Percentiles rank a stretch among this genome's conserved stretches.
These are phyloP conservation scores for Myrmecobius fasciatus DNA, from an alignment of 2,113 vertebrate species.

Conservation along the genomic window DNA sequence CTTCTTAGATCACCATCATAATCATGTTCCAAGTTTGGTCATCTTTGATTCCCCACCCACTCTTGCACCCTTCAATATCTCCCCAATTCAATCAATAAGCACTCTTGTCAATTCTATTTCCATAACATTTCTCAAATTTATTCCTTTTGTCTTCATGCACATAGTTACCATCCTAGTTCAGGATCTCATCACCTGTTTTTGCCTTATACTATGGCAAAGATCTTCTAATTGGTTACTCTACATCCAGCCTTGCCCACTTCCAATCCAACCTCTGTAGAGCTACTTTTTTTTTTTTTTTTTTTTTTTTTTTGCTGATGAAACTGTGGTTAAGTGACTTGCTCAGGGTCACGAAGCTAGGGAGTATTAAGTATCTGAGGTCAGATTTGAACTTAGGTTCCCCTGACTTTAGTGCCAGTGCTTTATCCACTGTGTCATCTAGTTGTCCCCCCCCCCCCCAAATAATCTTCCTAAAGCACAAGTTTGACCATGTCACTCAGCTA, in stretches of 20 bases:
- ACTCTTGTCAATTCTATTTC: background rate
- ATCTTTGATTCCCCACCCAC: background rate
- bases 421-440: too few species aligned
- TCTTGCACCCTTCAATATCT: too few species aligned
- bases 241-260: background rate
- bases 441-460: background rate
- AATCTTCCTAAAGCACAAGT: background rate
- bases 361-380: too few species aligned
- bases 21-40: background rate
- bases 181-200: background rate
- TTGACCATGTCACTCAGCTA: background rate
- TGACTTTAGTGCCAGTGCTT: too few species aligned
- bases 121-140: background rate
- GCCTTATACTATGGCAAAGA: background rate
- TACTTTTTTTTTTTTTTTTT: too few species aligned
- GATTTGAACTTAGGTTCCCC: too few species aligned
- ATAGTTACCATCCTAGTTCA: background rate
- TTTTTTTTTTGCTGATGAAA: too few species aligned
- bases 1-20: too few species aligned
- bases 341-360: too few species aligned
- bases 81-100: background rate
- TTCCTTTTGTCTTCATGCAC: background rate
- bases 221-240: background rate
- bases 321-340: too few species aligned
- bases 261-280: background rate